A percentile compares a stretch with the other conserved stretches of the same genome.
These are phyloP conservation scores for Furcula furcula DNA, from an alignment of 2,888 invertebrate species.

Conservation along the genomic window DNA sequence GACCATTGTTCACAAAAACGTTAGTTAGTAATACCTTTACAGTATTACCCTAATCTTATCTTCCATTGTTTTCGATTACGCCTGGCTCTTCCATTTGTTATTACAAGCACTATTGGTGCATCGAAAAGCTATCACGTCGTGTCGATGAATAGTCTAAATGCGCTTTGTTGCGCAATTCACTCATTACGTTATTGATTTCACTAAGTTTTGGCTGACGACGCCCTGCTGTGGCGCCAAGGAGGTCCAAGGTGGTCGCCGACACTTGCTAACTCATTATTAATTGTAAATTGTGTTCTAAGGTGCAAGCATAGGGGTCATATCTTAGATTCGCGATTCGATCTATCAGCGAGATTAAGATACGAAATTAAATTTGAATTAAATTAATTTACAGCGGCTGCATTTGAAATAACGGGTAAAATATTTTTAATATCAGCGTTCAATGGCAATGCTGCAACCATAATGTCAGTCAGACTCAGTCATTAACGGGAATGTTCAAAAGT, in stretches of 20 bases:
- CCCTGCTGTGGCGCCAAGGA: slow-evolving; percentile 51
- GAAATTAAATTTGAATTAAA: slow-evolving; percentile 19
- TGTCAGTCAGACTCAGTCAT: too few relatives aligned
- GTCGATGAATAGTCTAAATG: slow-evolving; percentile 50
- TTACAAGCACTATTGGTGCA: slow-evolving; percentile 39
- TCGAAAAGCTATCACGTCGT: slow-evolving; percentile 29
- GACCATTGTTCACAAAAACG: not conserved
- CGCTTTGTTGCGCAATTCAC: slow-evolving; percentile 65
- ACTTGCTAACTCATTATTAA: slow-evolving; percentile 7
- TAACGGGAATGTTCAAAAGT: too few relatives aligned
- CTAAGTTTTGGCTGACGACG: slow-evolving; percentile 60
- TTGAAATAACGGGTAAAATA: too few relatives aligned
- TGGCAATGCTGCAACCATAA: too few relatives aligned
- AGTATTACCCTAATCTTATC: not conserved
- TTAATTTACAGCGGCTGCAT: too few relatives aligned
- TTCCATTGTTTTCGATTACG: not conserved
- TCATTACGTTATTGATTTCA: slow-evolving; percentile 79
- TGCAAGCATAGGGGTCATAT: not conserved
- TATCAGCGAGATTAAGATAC: slow-evolving; percentile 2
- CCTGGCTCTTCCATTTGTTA: slow-evolving; percentile 28
- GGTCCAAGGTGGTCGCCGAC: slow-evolving; percentile 24
- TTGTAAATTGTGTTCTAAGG: not conserved
- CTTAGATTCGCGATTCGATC: not conserved
- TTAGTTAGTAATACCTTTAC: slow-evolving; percentile 8
- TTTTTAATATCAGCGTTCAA: too few relatives aligned